These are phyloP conservation scores for Drosophila punjabiensis DNA, from an alignment of 1,140 invertebrate species.

Conservation along the genomic window DNA sequence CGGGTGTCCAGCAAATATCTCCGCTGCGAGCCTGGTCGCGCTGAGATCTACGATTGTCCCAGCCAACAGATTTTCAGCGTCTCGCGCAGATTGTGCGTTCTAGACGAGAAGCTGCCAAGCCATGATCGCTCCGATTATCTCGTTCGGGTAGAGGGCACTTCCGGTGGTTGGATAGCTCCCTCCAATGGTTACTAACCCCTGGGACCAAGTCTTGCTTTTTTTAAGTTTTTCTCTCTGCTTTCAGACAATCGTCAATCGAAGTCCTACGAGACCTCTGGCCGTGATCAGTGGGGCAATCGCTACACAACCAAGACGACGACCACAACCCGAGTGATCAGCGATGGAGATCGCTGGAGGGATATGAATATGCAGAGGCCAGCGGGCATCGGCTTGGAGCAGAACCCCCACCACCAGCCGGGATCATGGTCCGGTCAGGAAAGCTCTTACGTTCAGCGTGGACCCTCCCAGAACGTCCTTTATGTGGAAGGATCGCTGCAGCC, in stretches of 20 bases:
- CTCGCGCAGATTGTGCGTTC: constrained; percentile 54
- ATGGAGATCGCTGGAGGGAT: constrained; percentile 69
- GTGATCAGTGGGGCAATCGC: constrained; percentile 30
- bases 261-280: constrained; percentile 16
- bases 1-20: constrained; percentile 88
- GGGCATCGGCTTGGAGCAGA: constrained; percentile 45
- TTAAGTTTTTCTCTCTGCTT: constrained; percentile 31
- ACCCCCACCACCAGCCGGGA: constrained; percentile 1
- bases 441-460: constrained; percentile 39
- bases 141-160: not conserved
- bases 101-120: constrained; percentile 36
- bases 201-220: not conserved
- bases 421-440: constrained; percentile 56
- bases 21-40: constrained; percentile 86
- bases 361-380: constrained; percentile 76
- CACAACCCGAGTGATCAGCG: constrained; percentile 20
- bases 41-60: constrained; percentile 45
- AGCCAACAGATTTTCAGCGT: constrained; percentile 65
- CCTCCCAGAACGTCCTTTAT: constrained; percentile 64
- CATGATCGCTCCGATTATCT: constrained; percentile 57
- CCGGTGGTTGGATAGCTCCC: constrained; percentile 44
- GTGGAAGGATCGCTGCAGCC: constrained; percentile 75
- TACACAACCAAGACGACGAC: constrained; percentile 39
- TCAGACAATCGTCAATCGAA: constrained; percentile 61
- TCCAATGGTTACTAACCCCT: constrained; percentile 65